Percentiles rank a stretch among this genome's conserved stretches.
These are phyloP conservation scores for Camelus dromedarius DNA, from an alignment of 2,113 vertebrate genomes.

Conservation along the genomic window DNA sequence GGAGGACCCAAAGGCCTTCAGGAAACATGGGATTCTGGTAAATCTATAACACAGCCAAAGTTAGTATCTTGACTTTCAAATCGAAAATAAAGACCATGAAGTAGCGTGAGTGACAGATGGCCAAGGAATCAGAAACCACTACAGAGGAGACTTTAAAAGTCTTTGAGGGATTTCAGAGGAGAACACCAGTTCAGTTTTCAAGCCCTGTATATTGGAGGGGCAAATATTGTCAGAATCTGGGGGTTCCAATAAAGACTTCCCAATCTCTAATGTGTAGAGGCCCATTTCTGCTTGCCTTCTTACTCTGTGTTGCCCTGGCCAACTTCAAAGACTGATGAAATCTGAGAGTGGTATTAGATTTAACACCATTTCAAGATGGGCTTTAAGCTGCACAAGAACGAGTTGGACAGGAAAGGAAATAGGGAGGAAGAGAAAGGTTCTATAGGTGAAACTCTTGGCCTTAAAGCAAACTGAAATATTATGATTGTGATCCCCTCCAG, in stretches of 20 bases:
- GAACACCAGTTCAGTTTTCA: slow-evolving; percentile 44
- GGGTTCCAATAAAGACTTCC: slow-evolving; percentile 54
- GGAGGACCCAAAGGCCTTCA: not conserved
- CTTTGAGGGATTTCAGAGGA: not conserved
- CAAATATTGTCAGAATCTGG: slow-evolving; percentile 31
- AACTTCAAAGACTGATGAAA: slow-evolving; percentile 75
- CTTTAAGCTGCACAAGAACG: slow-evolving; percentile 74
- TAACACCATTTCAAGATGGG: slow-evolving; percentile 78
- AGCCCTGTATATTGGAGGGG: not conserved
- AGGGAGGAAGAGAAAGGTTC: slow-evolving; percentile 59
- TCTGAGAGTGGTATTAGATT: slow-evolving; percentile 75
- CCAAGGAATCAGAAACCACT: not conserved
- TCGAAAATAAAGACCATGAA: not conserved
- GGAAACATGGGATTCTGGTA: not conserved
- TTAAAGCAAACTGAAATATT: slow-evolving; percentile 68
- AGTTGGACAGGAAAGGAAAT: slow-evolving; percentile 75
- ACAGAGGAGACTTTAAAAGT: not conserved
- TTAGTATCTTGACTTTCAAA: not conserved
- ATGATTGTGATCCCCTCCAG: slow-evolving; percentile 51
- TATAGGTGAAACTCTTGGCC: slow-evolving; percentile 63
- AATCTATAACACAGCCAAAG: not conserved
- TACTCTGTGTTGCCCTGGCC: slow-evolving; percentile 36
- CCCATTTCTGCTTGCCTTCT: slow-evolving; percentile 61
- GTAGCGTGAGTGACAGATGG: not conserved
- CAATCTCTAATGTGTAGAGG: slow-evolving; percentile 60